Evolutionary conservation across 1,140 invertebrate genomes (phyloP).

Genomic region (Sycobia sp.): DNA sequence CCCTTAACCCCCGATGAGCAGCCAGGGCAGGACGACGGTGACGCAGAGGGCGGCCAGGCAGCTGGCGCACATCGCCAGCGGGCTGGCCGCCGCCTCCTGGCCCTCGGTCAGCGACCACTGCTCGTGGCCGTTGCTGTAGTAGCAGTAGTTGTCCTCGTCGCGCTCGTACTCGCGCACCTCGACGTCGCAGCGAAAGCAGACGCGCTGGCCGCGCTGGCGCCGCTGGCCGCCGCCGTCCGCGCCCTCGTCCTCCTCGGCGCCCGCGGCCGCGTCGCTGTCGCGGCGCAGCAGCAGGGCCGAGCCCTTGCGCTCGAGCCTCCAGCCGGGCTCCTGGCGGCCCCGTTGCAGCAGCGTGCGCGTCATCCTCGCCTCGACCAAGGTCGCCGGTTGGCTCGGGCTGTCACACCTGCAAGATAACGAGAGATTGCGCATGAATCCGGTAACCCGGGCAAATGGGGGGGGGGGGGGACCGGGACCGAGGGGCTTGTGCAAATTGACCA

Average conservation of each 20-base stretch:
- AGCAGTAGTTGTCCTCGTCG: constrained; percentile 52
- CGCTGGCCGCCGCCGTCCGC: too few species aligned
- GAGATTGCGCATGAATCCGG: constrained; percentile 8
- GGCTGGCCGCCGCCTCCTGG: constrained; percentile 38
- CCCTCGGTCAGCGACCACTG: neutral
- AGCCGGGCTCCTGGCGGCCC: constrained; percentile 59
- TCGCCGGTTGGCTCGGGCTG: neutral
- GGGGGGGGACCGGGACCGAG: neutral
- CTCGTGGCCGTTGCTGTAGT: constrained; percentile 34
- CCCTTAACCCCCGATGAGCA: too few species aligned
- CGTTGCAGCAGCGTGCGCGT: constrained; percentile 54
- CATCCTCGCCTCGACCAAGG: constrained; percentile 36
- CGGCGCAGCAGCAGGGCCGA: constrained; percentile 57
- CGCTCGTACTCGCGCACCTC: constrained; percentile 60
- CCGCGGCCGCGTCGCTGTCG: too few species aligned
- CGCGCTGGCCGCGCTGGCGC: constrained; percentile 49
- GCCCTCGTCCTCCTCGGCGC: too few species aligned
- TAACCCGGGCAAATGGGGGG: neutral
- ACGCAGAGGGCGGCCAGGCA: constrained; percentile 57
- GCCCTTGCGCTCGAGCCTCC: constrained; percentile 61
- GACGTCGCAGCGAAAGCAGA: constrained; percentile 61
- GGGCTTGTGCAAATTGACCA: neutral
- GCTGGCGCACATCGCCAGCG: constrained; percentile 58
- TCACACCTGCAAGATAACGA: constrained; percentile 2
- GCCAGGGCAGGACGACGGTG: constrained; percentile 57